phyloP scores from a whole-genome alignment of 1,140 invertebrate genomes.

The Nylanderia fulva region DNA sequence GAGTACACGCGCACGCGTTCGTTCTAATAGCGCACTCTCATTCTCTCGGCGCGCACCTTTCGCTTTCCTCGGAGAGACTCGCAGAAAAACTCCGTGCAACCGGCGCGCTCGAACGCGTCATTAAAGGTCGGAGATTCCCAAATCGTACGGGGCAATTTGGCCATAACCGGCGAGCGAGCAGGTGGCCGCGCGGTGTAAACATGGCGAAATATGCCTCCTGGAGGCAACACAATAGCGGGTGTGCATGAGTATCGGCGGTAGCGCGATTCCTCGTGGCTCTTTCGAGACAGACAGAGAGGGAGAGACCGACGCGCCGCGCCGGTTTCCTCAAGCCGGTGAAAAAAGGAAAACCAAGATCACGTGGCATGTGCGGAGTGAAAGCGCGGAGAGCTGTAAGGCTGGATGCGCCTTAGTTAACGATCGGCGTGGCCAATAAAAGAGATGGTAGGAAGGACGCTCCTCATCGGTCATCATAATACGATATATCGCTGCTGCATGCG shows the following conservation, averaged over 20 bases:
- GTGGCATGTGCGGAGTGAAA: slow-evolving; percentile 62
- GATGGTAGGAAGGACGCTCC: slow-evolving; percentile 21
- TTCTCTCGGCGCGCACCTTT: background rate
- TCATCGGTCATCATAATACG: slow-evolving; percentile 46
- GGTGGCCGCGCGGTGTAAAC: slow-evolving; percentile 37
- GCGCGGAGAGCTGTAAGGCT: slow-evolving; percentile 9
- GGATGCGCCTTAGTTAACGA: slow-evolving; percentile 57
- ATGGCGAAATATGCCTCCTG: slow-evolving; percentile 50
- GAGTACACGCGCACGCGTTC: no score
- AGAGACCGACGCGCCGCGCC: background rate
- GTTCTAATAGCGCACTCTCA: background rate
- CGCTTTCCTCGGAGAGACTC: background rate
- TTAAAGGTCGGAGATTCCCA: slow-evolving; percentile 44
- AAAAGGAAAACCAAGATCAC: slow-evolving; percentile 64
- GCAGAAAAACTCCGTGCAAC: slow-evolving; percentile 11
- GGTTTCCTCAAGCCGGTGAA: slow-evolving; percentile 40
- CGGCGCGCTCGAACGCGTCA: slow-evolving; percentile 2
- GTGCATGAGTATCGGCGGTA: slow-evolving; percentile 23
- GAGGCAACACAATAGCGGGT: slow-evolving; percentile 36
- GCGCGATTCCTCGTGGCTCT: slow-evolving; percentile 2
- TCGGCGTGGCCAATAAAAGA: slow-evolving; percentile 62
- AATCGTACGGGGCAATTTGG: slow-evolving; percentile 32
- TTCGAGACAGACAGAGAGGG: no score
- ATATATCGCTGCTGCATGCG: slow-evolving; percentile 20
- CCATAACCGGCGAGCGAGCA: slow-evolving; percentile 31